A percentile compares a stretch with the other conserved stretches of the same genome.
These are phyloP conservation scores for Dipodomys stephensi DNA, from an alignment of 2,113 vertebrate species.

Conservation along the genomic window DNA sequence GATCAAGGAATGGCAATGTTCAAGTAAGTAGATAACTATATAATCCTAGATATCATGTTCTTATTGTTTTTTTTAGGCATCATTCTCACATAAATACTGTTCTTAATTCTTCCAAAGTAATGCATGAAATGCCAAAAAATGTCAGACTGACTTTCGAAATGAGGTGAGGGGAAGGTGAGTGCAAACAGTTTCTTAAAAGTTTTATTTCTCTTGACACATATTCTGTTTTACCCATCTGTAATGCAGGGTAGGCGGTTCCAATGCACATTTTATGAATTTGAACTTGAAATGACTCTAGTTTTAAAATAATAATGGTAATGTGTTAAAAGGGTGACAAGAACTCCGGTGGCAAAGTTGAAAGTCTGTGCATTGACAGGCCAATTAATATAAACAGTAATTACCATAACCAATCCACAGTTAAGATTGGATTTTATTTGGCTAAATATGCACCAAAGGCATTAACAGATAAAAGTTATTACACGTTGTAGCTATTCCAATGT, in stretches of 20 bases:
- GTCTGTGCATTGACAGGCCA: conserved; percentile 73
- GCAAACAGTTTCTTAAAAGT: conserved; percentile 74
- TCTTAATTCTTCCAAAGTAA: conserved; percentile 69
- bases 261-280: conserved; percentile 77
- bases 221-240: conserved; percentile 75
- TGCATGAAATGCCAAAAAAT: conserved; percentile 63
- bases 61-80: conserved; percentile 29
- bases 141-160: conserved; percentile 75
- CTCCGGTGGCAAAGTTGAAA: conserved; percentile 76
- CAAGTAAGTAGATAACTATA: background rate
- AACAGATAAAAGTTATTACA: conserved; percentile 78
- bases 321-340: conserved; percentile 79
- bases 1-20: background rate
- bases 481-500: conserved; percentile 69
- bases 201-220: conserved; percentile 80
- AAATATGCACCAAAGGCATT: conserved; percentile 72
- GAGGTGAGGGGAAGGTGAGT: conserved; percentile 79
- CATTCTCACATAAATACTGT: conserved; percentile 41
- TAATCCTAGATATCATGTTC: background rate
- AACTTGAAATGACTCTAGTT: conserved; percentile 81
- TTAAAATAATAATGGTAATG: conserved; percentile 83
- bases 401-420: conserved; percentile 71
- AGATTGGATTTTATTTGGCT: conserved; percentile 79
- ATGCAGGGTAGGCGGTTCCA: conserved; percentile 70
- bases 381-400: conserved; percentile 84